phyloP scores from a whole-genome alignment of 2,888 invertebrate species.

The Venusia cambrica region DNA sequence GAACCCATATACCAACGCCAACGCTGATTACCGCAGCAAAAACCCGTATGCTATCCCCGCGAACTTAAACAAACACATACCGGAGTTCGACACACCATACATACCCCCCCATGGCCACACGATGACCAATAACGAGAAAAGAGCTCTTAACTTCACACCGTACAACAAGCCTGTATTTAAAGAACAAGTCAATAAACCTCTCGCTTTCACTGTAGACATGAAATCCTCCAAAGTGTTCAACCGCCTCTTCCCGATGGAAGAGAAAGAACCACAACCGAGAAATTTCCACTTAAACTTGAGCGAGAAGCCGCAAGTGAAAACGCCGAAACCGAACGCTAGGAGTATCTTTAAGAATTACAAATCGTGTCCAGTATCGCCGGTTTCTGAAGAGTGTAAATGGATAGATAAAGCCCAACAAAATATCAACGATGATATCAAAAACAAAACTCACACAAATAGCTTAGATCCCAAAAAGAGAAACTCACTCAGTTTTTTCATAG shows the following conservation, averaged over 20 bases:
- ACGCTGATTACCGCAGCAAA: slow-evolving; percentile 63
- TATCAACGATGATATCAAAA: slow-evolving; percentile 34
- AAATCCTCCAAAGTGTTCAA: slow-evolving; percentile 71
- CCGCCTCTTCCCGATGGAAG: slow-evolving; percentile 56
- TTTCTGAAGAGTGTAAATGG: slow-evolving; percentile 89
- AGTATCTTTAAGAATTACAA: slow-evolving; percentile 86
- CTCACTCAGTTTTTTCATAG: slow-evolving; percentile 85
- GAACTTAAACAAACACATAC: slow-evolving; percentile 67
- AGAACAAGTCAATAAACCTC: slow-evolving; percentile 55
- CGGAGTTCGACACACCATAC: slow-evolving; percentile 62
- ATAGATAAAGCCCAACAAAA: slow-evolving; percentile 64
- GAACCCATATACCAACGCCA: slow-evolving; percentile 54
- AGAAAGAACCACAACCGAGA: slow-evolving; percentile 56
- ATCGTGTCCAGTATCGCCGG: slow-evolving; percentile 91
- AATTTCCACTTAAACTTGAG: slow-evolving; percentile 68
- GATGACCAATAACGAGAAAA: slow-evolving; percentile 38
- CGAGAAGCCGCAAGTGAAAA: slow-evolving; percentile 58
- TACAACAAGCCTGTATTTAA: slow-evolving; percentile 58
- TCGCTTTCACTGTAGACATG: slow-evolving; percentile 64
- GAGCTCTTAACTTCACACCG: slow-evolving; percentile 44
- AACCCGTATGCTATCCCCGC: slow-evolving; percentile 78
- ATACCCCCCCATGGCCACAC: slow-evolving; percentile 70
- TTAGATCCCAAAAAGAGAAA: slow-evolving; percentile 77
- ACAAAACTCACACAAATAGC: slow-evolving; percentile 52
- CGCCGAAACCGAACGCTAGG: slow-evolving; percentile 59